Base-by-base conservation (phyloP, 2,113 vertebrate species). In the Monarcha castaneiventris region DNA sequence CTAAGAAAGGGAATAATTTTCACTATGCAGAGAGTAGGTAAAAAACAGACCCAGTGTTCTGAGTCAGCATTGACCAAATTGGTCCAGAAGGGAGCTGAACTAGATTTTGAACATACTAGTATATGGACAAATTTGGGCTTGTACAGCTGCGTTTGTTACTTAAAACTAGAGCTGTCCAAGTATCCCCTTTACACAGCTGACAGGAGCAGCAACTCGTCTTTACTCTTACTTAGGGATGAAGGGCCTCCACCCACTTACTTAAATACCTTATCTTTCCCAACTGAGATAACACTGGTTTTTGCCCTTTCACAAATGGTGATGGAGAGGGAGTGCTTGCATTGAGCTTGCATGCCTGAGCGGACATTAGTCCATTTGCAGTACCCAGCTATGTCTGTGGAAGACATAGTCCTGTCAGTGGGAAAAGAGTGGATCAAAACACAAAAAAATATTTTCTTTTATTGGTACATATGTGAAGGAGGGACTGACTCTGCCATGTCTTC, bases 1-100 rank as follows among this genome's bases (percentile, higher is more conserved):
- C 54, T 44, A 39, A 94, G 68, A 93, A 93, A 94, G 44, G 43
- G 76, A 96, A 91, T 74, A 26, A 30, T 8, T 93, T 92, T 84
- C 48, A 81, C 18, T 55, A 21, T 85, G 58, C 79, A 87, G 44
- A 72, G 51, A 68, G 41, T 37, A 87, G 69, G 69, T 68, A 84
- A 81, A 90, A 95, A 95, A 48, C 58, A 54, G n/a, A 46, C 39
- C 4, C 46, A n/a, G 6, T 83, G 37, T 59, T 95, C 84, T 88
- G 58, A 84, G 62, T 77, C 48, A 89, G 55, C 29, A 0, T 54
- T 84, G 27, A 26, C 12, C 58, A 84, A 91, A 81, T 79, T 79
- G 23, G 71, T 84, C 77, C n/a, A 64, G 62, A 59, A 71, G 78
- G 58, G 35, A 87, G 11, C 29, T 1, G 4, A 75, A 21, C 3